phyloP scores from a whole-genome alignment of 2,888 invertebrate species.

The Calameuta filiformis region DNA sequence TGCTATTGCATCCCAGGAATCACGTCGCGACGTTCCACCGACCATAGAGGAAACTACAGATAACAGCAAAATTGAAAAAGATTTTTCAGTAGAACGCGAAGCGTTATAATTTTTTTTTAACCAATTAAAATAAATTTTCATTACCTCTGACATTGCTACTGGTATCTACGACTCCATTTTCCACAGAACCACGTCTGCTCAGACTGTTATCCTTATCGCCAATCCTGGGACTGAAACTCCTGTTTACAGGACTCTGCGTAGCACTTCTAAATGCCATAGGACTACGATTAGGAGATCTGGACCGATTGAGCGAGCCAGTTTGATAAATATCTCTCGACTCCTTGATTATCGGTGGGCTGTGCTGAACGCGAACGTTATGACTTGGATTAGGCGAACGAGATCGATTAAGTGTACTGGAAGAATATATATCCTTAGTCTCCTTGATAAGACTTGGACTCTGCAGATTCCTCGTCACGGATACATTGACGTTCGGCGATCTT shows the following conservation, averaged over 20 bases:
- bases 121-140: background rate
- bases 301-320: conserved; percentile 49
- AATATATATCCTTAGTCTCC: conserved; percentile 49
- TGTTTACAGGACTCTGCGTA: conserved; percentile 50
- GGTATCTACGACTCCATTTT: conserved; percentile 59
- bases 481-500: conserved; percentile 38
- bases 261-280: conserved; percentile 49
- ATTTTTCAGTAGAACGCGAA: background rate
- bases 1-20: conserved; percentile 86
- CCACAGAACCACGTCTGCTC: conserved; percentile 43
- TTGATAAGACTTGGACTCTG: conserved; percentile 50
- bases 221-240: conserved; percentile 53
- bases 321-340: conserved; percentile 56
- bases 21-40: conserved; percentile 72
- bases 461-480: conserved; percentile 8
- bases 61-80: conserved; percentile 6
- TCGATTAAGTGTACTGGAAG: conserved; percentile 40
- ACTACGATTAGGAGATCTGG: conserved; percentile 51
- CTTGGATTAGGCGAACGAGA: conserved; percentile 42
- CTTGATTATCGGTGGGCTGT: conserved; percentile 44
- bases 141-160: conserved; percentile 60
- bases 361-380: conserved; percentile 22
- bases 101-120: background rate
- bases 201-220: conserved; percentile 43
- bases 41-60: conserved; percentile 71